Evolutionary conservation across 2,113 vertebrate genomes (phyloP), one percentile per base, ranked within the genome.

Genomic region (Etheostoma cragini): DNA sequence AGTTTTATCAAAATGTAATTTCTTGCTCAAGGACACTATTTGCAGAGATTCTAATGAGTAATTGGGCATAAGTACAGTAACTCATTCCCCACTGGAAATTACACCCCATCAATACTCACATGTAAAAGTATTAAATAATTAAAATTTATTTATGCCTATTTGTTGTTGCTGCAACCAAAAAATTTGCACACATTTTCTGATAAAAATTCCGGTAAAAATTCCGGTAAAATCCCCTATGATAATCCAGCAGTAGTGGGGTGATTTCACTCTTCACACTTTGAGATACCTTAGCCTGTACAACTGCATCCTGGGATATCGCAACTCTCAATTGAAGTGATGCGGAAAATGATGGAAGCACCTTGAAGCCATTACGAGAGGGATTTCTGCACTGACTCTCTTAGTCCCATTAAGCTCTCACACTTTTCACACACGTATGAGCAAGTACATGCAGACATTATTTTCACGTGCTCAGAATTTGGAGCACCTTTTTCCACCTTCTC

Each of bases 311-410:
- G 77, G 76, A 83, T 61, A 61, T 8, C 0, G n/a, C 74, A 84
- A 89, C 91, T 87, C 89, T 81, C 67, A 5, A 38, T 52, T 2
- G 6, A 71, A 82, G 72, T 56, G 63, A 73, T 33, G 84, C 57
- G 64, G 72, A 85, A 80, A 66, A 77, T 45, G 42, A 65, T 35
- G 62, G 61, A 53, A 69, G 42, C 42, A 72, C 46, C 66, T 80
- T 80, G 62, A 81, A 69, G 72, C 50, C 2, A 0, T 13, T n/a
- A 14, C 10, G 3, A 35, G 35, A 50, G 57, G 57, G 65, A 22
- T 75, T 42, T 78, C 52, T 72, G 47, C 57, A 14, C 46, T 8
- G 67, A 63, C 50, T 84, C 73, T 68, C 78, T 75, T 71, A 87
- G 78, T 73, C 50, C 81, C 71, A 75, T 70, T 83, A 79, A 80